Percentiles rank a stretch among this genome's conserved stretches.
These are phyloP conservation scores for Drosophila nikananu DNA, from an alignment of 1,140 invertebrate genomes.

Conservation along the genomic window DNA sequence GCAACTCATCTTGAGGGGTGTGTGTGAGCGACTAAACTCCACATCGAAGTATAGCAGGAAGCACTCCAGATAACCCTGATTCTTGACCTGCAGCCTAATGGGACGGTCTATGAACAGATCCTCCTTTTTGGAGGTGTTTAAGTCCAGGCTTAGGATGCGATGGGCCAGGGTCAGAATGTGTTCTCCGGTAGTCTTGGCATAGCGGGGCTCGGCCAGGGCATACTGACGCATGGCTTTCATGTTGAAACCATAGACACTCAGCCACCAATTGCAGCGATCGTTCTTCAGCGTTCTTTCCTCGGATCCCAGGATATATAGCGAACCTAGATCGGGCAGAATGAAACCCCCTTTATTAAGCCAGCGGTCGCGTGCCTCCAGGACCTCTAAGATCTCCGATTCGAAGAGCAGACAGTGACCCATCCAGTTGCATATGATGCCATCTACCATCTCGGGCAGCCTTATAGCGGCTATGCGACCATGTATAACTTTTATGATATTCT, in stretches of 20 bases:
- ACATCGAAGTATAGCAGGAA: constrained; percentile 74
- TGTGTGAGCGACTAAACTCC: constrained; percentile 59
- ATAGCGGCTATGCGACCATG: constrained; percentile 95
- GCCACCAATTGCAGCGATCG: constrained; percentile 61
- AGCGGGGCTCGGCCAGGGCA: constrained; percentile 52
- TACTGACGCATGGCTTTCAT: constrained; percentile 60
- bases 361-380: constrained; percentile 93
- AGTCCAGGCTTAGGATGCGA: constrained; percentile 42
- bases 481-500: constrained; percentile 94
- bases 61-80: constrained; percentile 49
- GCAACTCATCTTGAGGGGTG: constrained; percentile 43
- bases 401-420: constrained; percentile 97
- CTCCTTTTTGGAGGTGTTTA: constrained; percentile 18
- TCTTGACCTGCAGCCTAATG: constrained; percentile 23
- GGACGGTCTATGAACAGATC: constrained; percentile 35
- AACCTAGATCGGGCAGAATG: constrained; percentile 91
- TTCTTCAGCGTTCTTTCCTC: constrained; percentile 43
- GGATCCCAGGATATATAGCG: constrained; percentile 94
- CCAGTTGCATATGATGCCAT: constrained; percentile 99
- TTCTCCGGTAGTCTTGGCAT: constrained; percentile 98
- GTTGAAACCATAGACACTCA: constrained; percentile 57
- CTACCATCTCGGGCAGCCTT: constrained; percentile 91
- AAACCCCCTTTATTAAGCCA: constrained; percentile 91
- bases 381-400: constrained; percentile 94
- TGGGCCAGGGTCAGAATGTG: constrained; percentile 87